Percentiles rank a stretch among this genome's conserved stretches.
These are phyloP conservation scores for Epinephelus awoara DNA, from an alignment of 2,797 vertebrate species.

Conservation along the genomic window DNA sequence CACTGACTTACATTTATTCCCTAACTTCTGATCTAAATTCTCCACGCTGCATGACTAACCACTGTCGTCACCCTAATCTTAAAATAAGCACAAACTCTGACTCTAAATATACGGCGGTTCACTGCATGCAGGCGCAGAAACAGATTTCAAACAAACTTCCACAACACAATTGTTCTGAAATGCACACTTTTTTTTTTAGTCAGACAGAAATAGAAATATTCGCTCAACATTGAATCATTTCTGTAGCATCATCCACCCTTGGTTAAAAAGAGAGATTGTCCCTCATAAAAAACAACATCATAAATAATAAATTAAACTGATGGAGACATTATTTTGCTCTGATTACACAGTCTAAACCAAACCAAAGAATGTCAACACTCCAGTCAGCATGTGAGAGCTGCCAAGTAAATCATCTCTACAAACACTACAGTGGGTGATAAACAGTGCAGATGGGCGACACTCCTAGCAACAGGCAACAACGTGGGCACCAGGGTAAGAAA, in stretches of 20 bases:
- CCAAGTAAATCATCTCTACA: slow-evolving; percentile 33
- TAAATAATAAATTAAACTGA: slow-evolving; percentile 9
- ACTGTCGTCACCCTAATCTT: slow-evolving; percentile 26
- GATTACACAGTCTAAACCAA: slow-evolving; percentile 51
- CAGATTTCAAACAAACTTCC: slow-evolving; percentile 25
- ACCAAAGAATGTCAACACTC: slow-evolving; percentile 24
- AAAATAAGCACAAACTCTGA: slow-evolving; percentile 58
- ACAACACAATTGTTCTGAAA: slow-evolving; percentile 31
- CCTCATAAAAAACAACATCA: slow-evolving; percentile 9
- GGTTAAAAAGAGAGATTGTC: slow-evolving; percentile 3
- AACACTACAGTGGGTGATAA: slow-evolving; percentile 52
- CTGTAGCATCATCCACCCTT: slow-evolving; percentile 18
- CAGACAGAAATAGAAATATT: slow-evolving; percentile 44
- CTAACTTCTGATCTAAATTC: slow-evolving; percentile 48
- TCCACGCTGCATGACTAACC: slow-evolving; percentile 49
- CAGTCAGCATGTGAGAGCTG: slow-evolving; percentile 34
- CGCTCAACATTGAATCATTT: slow-evolving; percentile 7
- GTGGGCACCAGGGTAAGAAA: slow-evolving; percentile 51
- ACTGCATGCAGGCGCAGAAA: slow-evolving; percentile 1
- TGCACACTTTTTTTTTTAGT: slow-evolving; percentile 24
- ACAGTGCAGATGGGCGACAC: slow-evolving; percentile 62
- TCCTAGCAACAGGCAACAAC: slow-evolving; percentile 67
- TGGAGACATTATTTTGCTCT: slow-evolving; percentile 24
- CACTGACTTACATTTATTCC: slow-evolving; percentile 56
- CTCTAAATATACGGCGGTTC: slow-evolving; percentile 36